These are phyloP conservation scores for Nymphalis io DNA, from an alignment of 1,140 invertebrate species.

Conservation along the genomic window DNA sequence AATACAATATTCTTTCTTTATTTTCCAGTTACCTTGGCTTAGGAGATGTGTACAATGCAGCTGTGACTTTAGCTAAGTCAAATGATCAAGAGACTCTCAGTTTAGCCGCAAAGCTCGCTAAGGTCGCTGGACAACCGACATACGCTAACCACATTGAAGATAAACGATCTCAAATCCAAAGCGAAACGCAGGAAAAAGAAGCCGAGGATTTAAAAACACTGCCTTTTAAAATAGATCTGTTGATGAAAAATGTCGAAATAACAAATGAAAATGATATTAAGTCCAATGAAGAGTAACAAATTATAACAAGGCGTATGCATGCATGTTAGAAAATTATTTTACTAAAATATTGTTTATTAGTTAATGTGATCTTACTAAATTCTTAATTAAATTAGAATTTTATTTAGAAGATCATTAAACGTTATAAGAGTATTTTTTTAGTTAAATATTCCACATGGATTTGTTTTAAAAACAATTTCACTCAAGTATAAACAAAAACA, in stretches of 20 bases:
- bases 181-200: constrained; percentile 23
- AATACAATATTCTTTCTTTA: neutral
- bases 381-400: too few species aligned
- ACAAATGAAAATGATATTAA: neutral
- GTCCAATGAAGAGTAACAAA: neutral
- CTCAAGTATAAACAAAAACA: too few species aligned
- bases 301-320: too few species aligned
- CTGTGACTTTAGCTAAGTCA: constrained; percentile 48
- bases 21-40: constrained; percentile 58
- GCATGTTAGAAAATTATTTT: too few species aligned
- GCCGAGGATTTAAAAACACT: constrained; percentile 48
- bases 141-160: constrained; percentile 61
- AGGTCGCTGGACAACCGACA: constrained; percentile 53
- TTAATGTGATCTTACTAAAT: too few species aligned
- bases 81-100: constrained; percentile 51
- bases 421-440: too few species aligned
- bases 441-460: too few species aligned
- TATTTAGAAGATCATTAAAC: too few species aligned
- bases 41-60: constrained; percentile 58
- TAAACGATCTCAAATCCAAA: constrained; percentile 43
- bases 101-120: constrained; percentile 66
- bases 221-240: constrained; percentile 52
- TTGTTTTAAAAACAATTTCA: too few species aligned
- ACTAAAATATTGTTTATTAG: too few species aligned
- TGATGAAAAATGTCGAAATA: constrained; percentile 33